A percentile compares a stretch with the other conserved stretches of the same genome.
These are phyloP conservation scores for Drosophila novamexicana DNA, from an alignment of 1,140 invertebrate genomes.

Conservation along the genomic window DNA sequence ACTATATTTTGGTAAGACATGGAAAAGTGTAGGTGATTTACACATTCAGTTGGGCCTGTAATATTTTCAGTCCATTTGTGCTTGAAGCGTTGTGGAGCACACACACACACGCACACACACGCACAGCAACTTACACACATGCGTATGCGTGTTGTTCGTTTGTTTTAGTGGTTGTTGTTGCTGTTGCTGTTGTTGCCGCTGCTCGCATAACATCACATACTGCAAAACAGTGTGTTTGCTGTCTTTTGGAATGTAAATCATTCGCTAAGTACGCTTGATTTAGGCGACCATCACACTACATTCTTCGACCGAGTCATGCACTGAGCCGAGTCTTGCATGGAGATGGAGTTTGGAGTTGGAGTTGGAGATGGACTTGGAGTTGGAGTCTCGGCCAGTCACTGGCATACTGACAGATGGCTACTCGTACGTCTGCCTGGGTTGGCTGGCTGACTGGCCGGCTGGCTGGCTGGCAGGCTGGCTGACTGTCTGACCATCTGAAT, in stretches of 20 bases:
- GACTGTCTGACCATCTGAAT: constrained; percentile 30
- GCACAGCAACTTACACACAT: constrained; percentile 15
- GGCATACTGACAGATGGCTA: constrained; percentile 29
- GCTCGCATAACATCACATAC: constrained; percentile 84
- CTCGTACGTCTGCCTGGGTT: constrained; percentile 12
- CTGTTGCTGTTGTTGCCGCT: constrained; percentile 45
- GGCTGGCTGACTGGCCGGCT: constrained; percentile 9
- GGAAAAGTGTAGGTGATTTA: constrained; percentile 47
- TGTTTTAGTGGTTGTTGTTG: constrained; percentile 39
- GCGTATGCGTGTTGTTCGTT: constrained; percentile 23
- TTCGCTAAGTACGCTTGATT: constrained; percentile 84
- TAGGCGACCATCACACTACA: constrained; percentile 83
- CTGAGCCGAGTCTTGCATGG: constrained; percentile 6
- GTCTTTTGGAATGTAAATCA: constrained; percentile 84
- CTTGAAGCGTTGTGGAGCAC: constrained; percentile 57
- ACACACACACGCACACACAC: constrained; percentile 33
- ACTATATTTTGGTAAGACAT: neutral
- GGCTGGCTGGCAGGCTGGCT: neutral
- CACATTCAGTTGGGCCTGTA: constrained; percentile 22
- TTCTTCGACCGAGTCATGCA: constrained; percentile 64
- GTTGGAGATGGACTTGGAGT: constrained; percentile 23
- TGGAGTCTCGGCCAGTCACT: constrained; percentile 37
- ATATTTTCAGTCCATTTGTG: constrained; percentile 24
- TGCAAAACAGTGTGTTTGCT: constrained; percentile 84
- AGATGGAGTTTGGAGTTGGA: constrained; percentile 19